Evolutionary conservation across 2,888 invertebrate species (phyloP).

Genomic region (Scrobipalpa costella): DNA sequence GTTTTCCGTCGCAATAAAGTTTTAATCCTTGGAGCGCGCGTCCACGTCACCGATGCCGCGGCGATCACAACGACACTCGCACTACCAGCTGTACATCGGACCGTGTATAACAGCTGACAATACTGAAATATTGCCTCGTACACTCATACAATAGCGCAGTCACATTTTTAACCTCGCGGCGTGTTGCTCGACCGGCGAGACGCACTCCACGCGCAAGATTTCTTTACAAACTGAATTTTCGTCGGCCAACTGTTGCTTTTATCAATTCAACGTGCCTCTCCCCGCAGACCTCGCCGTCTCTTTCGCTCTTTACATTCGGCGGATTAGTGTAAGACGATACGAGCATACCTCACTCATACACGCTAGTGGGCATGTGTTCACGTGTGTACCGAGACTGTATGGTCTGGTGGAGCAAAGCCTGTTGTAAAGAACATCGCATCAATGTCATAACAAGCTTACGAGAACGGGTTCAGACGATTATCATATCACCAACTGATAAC

Average conservation of each 20-base stretch:
- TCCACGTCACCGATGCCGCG: slow-evolving; percentile 70
- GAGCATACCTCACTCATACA: slow-evolving; percentile 46
- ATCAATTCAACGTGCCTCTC: slow-evolving; percentile 73
- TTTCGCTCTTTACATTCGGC: slow-evolving; percentile 49
- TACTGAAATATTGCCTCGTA: slow-evolving; percentile 53
- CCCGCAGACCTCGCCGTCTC: slow-evolving; percentile 59
- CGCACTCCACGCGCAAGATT: slow-evolving; percentile 56
- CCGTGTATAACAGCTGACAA: slow-evolving; percentile 53
- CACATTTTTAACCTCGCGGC: slow-evolving; percentile 71
- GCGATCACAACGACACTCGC: slow-evolving; percentile 49
- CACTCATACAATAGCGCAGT: slow-evolving; percentile 67
- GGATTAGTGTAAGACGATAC: slow-evolving; percentile 57
- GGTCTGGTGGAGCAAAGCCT: slow-evolving; percentile 36
- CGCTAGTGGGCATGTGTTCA: slow-evolving; percentile 17
- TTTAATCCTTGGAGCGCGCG: slow-evolving; percentile 68
- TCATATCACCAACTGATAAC: slow-evolving; percentile 28
- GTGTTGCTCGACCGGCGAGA: slow-evolving; percentile 48
- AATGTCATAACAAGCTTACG: slow-evolving; percentile 30
- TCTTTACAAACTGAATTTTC: slow-evolving; percentile 74
- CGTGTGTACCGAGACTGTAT: slow-evolving; percentile 39
- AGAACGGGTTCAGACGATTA: slow-evolving; percentile 25
- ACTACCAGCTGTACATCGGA: slow-evolving; percentile 37
- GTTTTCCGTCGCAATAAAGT: slow-evolving; percentile 72
- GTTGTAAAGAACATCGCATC: slow-evolving; percentile 26
- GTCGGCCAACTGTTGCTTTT: slow-evolving; percentile 76